A percentile compares a stretch with the other conserved stretches of the same genome.
Conservation (phyloP, 2,888 invertebrate species). For the Eubasilissa splendida region DNA sequence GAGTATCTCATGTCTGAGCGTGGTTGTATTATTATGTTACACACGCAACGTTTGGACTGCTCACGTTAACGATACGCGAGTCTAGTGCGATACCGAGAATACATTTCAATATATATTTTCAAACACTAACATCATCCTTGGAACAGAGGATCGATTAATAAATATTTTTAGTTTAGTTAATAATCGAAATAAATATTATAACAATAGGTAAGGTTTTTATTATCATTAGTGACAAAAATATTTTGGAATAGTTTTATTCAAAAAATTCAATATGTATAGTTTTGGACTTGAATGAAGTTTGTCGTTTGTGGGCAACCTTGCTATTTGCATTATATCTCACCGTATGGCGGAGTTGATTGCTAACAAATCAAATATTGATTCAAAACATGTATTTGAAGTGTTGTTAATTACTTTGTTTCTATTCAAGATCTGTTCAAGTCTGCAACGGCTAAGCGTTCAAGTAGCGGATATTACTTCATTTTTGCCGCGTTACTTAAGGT, state of each 20-base stretch:
- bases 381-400: slow-evolving; percentile 13
- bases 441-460: background rate
- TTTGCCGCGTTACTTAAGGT: background rate
- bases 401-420: slow-evolving; percentile 19
- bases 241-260: background rate
- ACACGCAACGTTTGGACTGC: too few species aligned
- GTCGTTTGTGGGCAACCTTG: background rate
- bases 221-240: too few species aligned
- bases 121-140: too few species aligned
- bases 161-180: too few species aligned
- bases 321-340: slow-evolving; percentile 16
- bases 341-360: slow-evolving; percentile 21
- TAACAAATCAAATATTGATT: slow-evolving; percentile 31
- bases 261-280: background rate
- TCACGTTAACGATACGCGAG: too few species aligned
- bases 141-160: too few species aligned
- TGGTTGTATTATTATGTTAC: too few species aligned
- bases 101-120: too few species aligned
- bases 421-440: background rate
- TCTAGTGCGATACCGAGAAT: too few species aligned
- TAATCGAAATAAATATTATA: too few species aligned
- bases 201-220: too few species aligned
- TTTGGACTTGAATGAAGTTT: background rate
- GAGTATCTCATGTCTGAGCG: too few species aligned
- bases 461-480: background rate